Conservation (phyloP, 37 sponge, comb jelly and placozoan genomes). For the Tethya wilhelma region DNA sequence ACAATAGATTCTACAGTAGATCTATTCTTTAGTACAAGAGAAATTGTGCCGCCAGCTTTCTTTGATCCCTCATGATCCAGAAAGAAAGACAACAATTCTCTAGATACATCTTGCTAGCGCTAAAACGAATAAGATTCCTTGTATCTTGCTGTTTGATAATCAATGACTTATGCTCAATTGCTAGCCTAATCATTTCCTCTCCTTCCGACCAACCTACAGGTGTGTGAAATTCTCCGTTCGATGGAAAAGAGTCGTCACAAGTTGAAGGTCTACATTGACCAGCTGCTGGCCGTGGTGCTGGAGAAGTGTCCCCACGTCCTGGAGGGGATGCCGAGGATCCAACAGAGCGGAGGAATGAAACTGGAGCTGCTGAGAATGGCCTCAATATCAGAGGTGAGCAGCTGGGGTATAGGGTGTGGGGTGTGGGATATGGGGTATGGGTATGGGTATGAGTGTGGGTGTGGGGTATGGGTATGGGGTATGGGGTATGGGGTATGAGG, state of each 20-base stretch:
- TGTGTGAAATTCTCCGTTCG: conserved; percentile 26
- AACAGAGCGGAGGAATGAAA: conserved; percentile 37
- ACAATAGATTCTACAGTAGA: too few species aligned
- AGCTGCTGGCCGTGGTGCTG: conserved; percentile 56
- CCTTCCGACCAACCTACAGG: conserved; percentile 15
- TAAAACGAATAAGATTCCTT: too few species aligned
- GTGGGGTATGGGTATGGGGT: too few species aligned
- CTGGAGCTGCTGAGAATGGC: conserved; percentile 35
- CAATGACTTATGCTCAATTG: too few species aligned
- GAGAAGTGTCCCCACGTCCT: conserved; percentile 45
- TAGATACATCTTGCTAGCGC: too few species aligned
- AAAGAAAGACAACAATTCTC: too few species aligned
- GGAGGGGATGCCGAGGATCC: conserved; percentile 64
- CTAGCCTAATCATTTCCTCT: background rate
- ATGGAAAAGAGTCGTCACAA: background rate
- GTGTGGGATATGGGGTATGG: too few species aligned
- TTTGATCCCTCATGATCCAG: too few species aligned
- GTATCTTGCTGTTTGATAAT: too few species aligned
- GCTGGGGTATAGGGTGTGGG: background rate
- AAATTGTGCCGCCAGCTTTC: background rate
- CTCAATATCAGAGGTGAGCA: conserved; percentile 30
- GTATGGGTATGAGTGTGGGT: too few species aligned
- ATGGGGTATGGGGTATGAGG: too few species aligned
- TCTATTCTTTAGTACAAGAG: background rate
- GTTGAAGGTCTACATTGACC: conserved; percentile 50